Evolutionary conservation across 2,113 vertebrate species (phyloP).

Genomic region (Pantherophis guttatus): DNA sequence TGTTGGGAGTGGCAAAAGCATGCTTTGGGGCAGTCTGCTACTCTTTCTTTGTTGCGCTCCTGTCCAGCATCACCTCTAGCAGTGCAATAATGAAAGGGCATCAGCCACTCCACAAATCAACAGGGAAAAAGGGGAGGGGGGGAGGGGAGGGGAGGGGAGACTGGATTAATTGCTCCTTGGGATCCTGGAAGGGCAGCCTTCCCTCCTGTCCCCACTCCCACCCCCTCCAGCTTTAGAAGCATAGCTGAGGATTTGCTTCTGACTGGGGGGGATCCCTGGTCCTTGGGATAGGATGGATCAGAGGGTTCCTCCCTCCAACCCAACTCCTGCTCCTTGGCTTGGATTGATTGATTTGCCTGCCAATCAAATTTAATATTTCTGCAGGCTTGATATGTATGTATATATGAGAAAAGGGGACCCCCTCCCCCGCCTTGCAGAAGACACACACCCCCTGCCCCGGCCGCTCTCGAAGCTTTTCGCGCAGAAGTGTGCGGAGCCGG

Average conservation of each 20-base stretch:
- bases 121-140: slow-evolving; percentile 15
- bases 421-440: no score
- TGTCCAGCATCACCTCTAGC: slow-evolving; percentile 82
- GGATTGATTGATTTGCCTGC: not conserved
- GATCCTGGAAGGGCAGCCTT: not conserved
- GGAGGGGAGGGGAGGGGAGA: not conserved
- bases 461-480: no score
- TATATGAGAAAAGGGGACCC: no score
- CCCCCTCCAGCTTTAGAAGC: not conserved
- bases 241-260: not conserved
- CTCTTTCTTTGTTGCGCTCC: slow-evolving; percentile 97
- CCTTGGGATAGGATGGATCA: not conserved
- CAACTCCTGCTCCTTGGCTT: not conserved
- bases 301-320: no score
- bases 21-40: slow-evolving; percentile 65
- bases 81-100: slow-evolving; percentile 98
- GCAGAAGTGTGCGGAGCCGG: no score
- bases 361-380: not conserved
- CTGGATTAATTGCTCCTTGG: not conserved
- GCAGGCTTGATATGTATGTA: no score
- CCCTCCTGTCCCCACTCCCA: not conserved
- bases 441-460: no score
- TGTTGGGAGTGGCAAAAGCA: not conserved
- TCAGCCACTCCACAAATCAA: slow-evolving; percentile 71
- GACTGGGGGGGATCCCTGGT: no score